Evolutionary conservation across 2,113 vertebrate species (phyloP).

Genomic region (Chunga burmeisteri): DNA sequence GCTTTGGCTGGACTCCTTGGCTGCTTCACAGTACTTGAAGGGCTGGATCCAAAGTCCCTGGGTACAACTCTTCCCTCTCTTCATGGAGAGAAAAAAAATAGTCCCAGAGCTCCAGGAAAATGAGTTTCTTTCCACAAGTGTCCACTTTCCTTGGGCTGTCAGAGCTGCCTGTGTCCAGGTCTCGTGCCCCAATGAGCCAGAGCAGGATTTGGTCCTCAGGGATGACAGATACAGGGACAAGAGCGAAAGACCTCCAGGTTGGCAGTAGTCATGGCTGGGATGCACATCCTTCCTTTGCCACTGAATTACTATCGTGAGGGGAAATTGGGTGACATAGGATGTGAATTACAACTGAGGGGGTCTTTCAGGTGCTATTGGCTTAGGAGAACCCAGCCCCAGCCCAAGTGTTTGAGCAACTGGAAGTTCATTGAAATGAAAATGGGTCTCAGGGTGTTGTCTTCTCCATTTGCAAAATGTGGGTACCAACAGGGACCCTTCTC

Average conservation of each 20-base stretch:
- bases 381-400: accelerated
- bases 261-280: accelerated
- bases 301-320: neutral
- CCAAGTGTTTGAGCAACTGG: neutral
- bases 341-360: accelerated
- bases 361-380: neutral
- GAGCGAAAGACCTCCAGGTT: neutral
- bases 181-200: neutral
- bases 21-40: neutral
- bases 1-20: neutral
- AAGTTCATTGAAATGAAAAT: neutral
- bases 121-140: neutral
- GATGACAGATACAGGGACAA: neutral
- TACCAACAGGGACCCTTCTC: neutral
- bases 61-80: neutral
- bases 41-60: neutral
- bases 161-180: neutral
- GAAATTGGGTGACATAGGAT: accelerated
- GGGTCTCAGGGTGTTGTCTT: neutral
- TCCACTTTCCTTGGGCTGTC: neutral
- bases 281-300: neutral
- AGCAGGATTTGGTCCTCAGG: neutral
- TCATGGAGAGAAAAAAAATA: neutral
- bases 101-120: neutral
- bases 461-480: neutral